Evolutionary conservation across 2,888 invertebrate species (phyloP).

Genomic region (Myopa tessellatipennis): DNA sequence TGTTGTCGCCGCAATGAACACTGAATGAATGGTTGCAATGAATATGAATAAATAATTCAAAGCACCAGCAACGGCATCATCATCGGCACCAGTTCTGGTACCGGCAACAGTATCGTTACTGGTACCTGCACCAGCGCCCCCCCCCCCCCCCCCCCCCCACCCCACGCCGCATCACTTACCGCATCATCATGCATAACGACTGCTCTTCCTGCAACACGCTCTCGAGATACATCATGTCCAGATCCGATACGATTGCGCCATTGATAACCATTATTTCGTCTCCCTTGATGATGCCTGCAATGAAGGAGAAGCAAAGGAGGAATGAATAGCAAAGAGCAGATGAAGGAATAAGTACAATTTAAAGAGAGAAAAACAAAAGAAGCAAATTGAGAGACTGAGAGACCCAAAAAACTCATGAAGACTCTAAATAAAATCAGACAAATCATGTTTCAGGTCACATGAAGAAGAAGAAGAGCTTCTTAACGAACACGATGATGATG

Average conservation of each 20-base stretch:
- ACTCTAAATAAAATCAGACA: constrained; percentile 20
- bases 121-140: background rate
- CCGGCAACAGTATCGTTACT: too few relatives aligned
- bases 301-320: constrained; percentile 23
- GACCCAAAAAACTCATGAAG: constrained; percentile 41
- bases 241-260: constrained; percentile 95
- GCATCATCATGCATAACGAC: constrained; percentile 96
- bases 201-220: constrained; percentile 95
- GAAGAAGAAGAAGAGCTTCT: too few relatives aligned
- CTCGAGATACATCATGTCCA: constrained; percentile 99
- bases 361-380: constrained; percentile 1
- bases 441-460: too few relatives aligned
- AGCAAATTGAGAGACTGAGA: background rate
- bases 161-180: constrained; percentile 70
- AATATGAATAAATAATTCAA: too few relatives aligned
- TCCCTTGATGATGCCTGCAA: constrained; percentile 92
- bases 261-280: constrained; percentile 99
- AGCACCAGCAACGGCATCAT: too few relatives aligned
- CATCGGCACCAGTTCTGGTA: too few relatives aligned
- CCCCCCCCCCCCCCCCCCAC: background rate
- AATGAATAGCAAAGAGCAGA: constrained; percentile 30
- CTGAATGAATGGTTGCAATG: too few relatives aligned
- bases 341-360: background rate
- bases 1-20: too few relatives aligned
- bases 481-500: too few relatives aligned